Conservation (phyloP, 2,888 invertebrate genomes). For the Netelia fuscicornis region DNA sequence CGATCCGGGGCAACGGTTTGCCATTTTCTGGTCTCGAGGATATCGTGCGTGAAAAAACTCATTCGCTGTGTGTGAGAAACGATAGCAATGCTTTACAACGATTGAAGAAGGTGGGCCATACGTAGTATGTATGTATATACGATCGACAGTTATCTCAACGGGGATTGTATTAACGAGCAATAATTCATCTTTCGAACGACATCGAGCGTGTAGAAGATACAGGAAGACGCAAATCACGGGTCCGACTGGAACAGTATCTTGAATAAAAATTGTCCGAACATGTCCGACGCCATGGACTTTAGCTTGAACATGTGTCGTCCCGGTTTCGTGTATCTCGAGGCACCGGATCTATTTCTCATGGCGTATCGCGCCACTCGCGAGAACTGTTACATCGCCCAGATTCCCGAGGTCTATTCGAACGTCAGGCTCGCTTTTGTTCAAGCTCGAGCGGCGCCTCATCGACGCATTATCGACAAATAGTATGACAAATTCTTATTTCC, state of each 20-base stretch:
- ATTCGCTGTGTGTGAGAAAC: conserved; percentile 84
- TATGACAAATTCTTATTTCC: conserved; percentile 71
- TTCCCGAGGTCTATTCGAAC: conserved; percentile 71
- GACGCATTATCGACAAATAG: conserved; percentile 77
- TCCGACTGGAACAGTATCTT: conserved; percentile 79
- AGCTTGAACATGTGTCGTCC: conserved; percentile 81
- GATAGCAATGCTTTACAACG: conserved; percentile 83
- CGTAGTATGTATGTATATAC: too few species aligned
- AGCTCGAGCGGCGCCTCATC: conserved; percentile 74
- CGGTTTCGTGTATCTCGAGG: conserved; percentile 83
- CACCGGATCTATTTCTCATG: conserved; percentile 79
- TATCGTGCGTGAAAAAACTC: conserved; percentile 78
- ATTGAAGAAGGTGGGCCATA: conserved; percentile 73
- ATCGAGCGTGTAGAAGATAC: neutral
- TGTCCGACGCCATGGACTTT: conserved; percentile 77
- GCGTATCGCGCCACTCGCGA: conserved; percentile 71
- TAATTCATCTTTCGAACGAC: neutral
- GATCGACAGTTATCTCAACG: too few species aligned
- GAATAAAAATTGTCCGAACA: conserved; percentile 83
- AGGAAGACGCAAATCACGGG: conserved; percentile 44
- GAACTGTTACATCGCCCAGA: conserved; percentile 72
- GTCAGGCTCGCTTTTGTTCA: conserved; percentile 73
- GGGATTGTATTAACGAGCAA: too few species aligned
- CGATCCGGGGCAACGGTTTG: conserved; percentile 80
- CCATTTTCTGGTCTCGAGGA: conserved; percentile 83